phyloP scores from a whole-genome alignment of 2,888 invertebrate genomes.

The Xestia ashworthii region DNA sequence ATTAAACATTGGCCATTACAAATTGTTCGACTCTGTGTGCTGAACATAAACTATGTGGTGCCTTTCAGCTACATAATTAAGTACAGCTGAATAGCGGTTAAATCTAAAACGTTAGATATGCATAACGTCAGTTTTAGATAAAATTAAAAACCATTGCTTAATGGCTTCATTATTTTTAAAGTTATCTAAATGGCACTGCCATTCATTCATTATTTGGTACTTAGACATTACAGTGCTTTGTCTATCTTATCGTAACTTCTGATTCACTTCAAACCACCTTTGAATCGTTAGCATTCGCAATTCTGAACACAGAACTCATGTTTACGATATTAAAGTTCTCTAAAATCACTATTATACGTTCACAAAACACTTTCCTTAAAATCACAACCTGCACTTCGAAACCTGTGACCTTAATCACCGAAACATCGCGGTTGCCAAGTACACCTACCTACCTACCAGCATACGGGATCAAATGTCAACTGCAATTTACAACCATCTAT shows the following conservation, averaged over 20 bases:
- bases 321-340: neutral
- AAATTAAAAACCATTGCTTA: neutral
- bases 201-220: neutral
- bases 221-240: neutral
- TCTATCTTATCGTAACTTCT: neutral
- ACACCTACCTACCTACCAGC: slow-evolving; percentile 11
- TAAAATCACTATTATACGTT: slow-evolving; percentile 9
- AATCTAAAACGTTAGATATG: neutral
- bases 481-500: slow-evolving; percentile 50
- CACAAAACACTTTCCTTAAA: slow-evolving; percentile 20
- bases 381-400: slow-evolving; percentile 20
- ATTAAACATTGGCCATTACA: slow-evolving; percentile 78
- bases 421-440: slow-evolving; percentile 47
- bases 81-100: neutral
- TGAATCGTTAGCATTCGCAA: slow-evolving; percentile 4
- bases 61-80: slow-evolving; percentile 38
- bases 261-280: neutral
- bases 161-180: slow-evolving; percentile 22
- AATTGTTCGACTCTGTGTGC: slow-evolving; percentile 67
- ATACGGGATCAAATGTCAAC: slow-evolving; percentile 63
- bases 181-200: neutral
- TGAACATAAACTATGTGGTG: slow-evolving; percentile 53
- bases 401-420: slow-evolving; percentile 41
- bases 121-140: too few relatives aligned
- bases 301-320: neutral